Evolutionary conservation across 2,113 vertebrate species (phyloP).

Genomic region (Paratilapia polleni): DNA sequence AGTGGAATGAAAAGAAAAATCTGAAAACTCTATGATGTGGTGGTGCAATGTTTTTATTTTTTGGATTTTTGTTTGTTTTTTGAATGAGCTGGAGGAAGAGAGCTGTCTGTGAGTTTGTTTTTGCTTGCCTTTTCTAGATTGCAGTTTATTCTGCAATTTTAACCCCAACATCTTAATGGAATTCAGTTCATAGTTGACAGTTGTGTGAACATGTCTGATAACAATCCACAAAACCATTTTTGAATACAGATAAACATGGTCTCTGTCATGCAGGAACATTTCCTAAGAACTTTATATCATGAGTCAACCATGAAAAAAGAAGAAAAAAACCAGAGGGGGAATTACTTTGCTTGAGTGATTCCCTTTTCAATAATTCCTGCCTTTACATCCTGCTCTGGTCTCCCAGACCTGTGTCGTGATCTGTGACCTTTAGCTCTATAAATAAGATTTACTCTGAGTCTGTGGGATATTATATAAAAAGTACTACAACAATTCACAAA

Average conservation of each 20-base stretch:
- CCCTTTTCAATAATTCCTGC: not conserved
- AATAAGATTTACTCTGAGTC: not conserved
- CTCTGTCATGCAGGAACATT: not conserved
- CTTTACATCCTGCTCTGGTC: not conserved
- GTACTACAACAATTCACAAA: not conserved
- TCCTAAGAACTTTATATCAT: not conserved
- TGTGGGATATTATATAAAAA: not conserved
- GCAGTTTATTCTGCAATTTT: not conserved
- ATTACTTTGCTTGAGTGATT: not conserved
- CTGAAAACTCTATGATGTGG: too few species aligned
- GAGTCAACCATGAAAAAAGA: not conserved
- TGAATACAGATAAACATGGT: not conserved
- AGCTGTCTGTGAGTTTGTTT: not conserved
- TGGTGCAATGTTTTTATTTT: too few species aligned
- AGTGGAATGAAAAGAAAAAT: not conserved
- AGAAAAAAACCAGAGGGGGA: fast-evolving
- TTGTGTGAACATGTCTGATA: not conserved
- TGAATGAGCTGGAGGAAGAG: not conserved
- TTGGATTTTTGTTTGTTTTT: too few species aligned
- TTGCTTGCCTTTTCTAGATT: not conserved
- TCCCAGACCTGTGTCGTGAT: not conserved
- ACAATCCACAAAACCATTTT: not conserved
- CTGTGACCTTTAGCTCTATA: not conserved
- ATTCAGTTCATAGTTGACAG: not conserved
- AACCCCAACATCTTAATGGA: not conserved